A percentile compares a stretch with the other conserved stretches of the same genome.
Evolutionary conservation across 2,888 invertebrate genomes (phyloP).

Genomic region (Operophtera brumata): DNA sequence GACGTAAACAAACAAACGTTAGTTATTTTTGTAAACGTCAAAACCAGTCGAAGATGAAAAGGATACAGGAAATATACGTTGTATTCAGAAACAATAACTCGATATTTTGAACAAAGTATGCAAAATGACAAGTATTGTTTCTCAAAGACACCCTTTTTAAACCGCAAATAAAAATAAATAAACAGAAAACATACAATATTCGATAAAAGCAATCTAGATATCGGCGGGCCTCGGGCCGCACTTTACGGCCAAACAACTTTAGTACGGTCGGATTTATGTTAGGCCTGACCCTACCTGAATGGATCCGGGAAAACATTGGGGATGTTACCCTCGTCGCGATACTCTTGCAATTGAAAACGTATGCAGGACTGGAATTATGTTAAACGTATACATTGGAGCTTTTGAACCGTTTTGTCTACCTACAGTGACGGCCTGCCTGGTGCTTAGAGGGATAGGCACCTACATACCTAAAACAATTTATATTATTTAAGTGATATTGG

Average conservation of each 20-base stretch:
- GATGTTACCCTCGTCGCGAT: slow-evolving; percentile 21
- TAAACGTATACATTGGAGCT: slow-evolving; percentile 13
- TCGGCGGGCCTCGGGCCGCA: slow-evolving; percentile 51
- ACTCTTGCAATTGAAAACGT: slow-evolving; percentile 20
- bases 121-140: not conserved
- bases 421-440: not conserved
- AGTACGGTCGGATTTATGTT: slow-evolving; percentile 65
- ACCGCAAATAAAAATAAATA: slow-evolving; percentile 28
- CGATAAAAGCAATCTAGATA: slow-evolving; percentile 70
- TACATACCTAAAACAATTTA: too few species aligned
- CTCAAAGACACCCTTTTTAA: not conserved
- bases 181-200: slow-evolving; percentile 46
- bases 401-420: not conserved
- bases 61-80: too few species aligned
- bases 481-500: too few species aligned
- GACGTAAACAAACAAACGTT: too few species aligned
- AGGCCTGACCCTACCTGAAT: slow-evolving; percentile 56
- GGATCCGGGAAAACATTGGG: slow-evolving; percentile 46
- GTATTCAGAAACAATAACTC: too few species aligned
- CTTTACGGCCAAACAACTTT: slow-evolving; percentile 61
- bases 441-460: too few species aligned
- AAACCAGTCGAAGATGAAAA: too few species aligned
- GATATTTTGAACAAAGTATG: not conserved
- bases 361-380: slow-evolving; percentile 12
- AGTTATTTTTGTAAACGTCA: too few species aligned